These are phyloP conservation scores for Diadromus collaris DNA, from an alignment of 2,888 invertebrate species.

Conservation along the genomic window DNA sequence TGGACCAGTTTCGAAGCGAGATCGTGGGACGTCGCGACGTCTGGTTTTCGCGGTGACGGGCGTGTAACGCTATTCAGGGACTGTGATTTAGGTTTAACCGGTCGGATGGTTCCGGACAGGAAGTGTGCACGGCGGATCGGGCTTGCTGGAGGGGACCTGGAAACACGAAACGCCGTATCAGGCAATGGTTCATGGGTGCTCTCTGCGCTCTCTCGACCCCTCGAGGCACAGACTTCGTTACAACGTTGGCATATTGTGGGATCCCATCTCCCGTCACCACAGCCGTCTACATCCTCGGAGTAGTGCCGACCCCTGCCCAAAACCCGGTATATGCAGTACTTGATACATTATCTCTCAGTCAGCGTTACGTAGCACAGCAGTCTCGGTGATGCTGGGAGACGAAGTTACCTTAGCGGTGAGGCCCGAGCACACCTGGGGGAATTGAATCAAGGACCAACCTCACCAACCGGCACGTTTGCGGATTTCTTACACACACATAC, in stretches of 20 bases:
- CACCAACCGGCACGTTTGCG: slow-evolving; percentile 37
- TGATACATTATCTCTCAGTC: slow-evolving; percentile 9
- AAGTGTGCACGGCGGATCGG: slow-evolving; percentile 60
- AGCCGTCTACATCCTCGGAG: slow-evolving; percentile 19
- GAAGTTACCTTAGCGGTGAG: slow-evolving; percentile 43
- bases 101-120: slow-evolving; percentile 67
- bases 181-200: slow-evolving; percentile 13
- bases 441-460: slow-evolving; percentile 45
- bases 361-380: background rate
- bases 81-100: slow-evolving; percentile 67
- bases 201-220: slow-evolving; percentile 42
- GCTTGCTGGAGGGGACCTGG: slow-evolving; percentile 37
- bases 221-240: slow-evolving; percentile 64
- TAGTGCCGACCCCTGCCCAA: slow-evolving; percentile 45
- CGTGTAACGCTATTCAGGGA: slow-evolving; percentile 65
- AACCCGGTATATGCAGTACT: slow-evolving; percentile 7
- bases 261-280: slow-evolving; percentile 34
- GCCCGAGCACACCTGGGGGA: slow-evolving; percentile 43
- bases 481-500: slow-evolving; percentile 30
- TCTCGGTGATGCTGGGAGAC: slow-evolving; percentile 25
- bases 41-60: slow-evolving; percentile 58
- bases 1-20: slow-evolving; percentile 31
- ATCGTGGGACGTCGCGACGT: slow-evolving; percentile 42
- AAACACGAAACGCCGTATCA: slow-evolving; percentile 44
- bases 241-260: slow-evolving; percentile 61